These are phyloP conservation scores for Eurois occulta DNA, from an alignment of 2,888 invertebrate species.

Conservation along the genomic window DNA sequence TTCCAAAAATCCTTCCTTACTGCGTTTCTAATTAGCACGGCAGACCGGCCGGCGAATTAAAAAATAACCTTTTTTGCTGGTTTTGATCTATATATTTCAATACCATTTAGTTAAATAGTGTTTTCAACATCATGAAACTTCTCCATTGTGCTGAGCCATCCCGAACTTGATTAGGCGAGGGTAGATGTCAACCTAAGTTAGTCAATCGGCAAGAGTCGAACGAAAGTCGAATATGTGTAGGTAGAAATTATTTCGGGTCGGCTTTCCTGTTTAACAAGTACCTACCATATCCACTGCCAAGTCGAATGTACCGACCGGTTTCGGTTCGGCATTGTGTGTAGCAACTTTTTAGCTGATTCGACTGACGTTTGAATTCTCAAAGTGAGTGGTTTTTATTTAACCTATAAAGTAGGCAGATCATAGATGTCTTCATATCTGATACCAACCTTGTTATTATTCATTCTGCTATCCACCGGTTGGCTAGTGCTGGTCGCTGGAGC, in stretches of 20 bases:
- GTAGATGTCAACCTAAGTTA: not conserved
- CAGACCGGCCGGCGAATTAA: too few relatives aligned
- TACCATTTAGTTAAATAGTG: too few relatives aligned
- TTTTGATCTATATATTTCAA: too few relatives aligned
- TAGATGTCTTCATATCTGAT: not conserved
- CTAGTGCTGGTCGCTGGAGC: slow-evolving; percentile 71
- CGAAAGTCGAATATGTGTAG: not conserved
- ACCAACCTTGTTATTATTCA: slow-evolving; percentile 72
- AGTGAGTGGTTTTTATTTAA: not conserved
- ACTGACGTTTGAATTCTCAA: not conserved
- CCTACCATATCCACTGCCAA: too few relatives aligned
- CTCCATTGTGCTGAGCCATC: not conserved
- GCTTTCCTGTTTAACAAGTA: too few relatives aligned
- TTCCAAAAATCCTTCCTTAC: too few relatives aligned
- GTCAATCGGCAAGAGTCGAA: not conserved
- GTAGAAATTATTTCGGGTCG: not conserved
- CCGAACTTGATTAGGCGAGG: not conserved
- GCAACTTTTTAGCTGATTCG: not conserved
- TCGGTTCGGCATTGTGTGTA: not conserved
- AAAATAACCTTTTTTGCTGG: too few relatives aligned
- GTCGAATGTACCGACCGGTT: not conserved
- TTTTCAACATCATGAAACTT: too few relatives aligned
- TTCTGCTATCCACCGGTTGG: slow-evolving; percentile 72
- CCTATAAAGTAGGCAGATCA: too few relatives aligned
- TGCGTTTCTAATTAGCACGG: too few relatives aligned